Evolutionary conservation across 2,888 invertebrate species (phyloP).

Genomic region (Tenthredo livida): DNA sequence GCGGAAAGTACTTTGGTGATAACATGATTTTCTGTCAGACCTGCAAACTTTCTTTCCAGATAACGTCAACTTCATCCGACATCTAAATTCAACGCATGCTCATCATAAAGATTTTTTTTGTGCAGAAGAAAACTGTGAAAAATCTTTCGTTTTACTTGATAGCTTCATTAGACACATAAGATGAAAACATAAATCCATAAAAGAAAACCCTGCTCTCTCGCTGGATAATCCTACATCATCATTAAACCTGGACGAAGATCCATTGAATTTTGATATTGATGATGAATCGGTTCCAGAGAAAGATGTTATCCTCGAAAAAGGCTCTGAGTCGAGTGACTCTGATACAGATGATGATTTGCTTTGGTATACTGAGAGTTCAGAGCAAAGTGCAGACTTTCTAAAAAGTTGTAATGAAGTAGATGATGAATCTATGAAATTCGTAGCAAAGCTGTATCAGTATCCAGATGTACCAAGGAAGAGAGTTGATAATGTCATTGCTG

Average conservation of each 20-base stretch:
- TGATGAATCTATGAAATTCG: background rate
- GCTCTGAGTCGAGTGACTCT: background rate
- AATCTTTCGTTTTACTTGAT: too few species aligned
- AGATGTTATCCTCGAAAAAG: background rate
- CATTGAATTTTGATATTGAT: background rate
- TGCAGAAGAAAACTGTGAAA: too few species aligned
- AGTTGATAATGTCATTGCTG: background rate
- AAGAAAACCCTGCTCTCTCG: background rate
- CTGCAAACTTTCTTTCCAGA: too few species aligned
- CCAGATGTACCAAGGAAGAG: background rate
- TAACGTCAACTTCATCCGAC: too few species aligned
- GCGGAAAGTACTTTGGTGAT: conserved; percentile 13
- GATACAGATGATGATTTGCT: background rate
- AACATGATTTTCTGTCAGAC: conserved; percentile 46
- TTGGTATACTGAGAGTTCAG: background rate
- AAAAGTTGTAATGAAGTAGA: background rate
- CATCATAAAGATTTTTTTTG: too few species aligned
- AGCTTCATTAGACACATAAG: background rate
- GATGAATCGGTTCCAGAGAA: background rate
- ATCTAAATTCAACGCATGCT: too few species aligned
- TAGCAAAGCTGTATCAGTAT: conserved; percentile 8
- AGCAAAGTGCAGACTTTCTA: background rate
- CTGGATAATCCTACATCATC: background rate
- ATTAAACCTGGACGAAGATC: background rate
- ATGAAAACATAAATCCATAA: background rate